Evolutionary conservation across 2,113 vertebrate genomes (phyloP).

Genomic region (Acanthisitta chloris): DNA sequence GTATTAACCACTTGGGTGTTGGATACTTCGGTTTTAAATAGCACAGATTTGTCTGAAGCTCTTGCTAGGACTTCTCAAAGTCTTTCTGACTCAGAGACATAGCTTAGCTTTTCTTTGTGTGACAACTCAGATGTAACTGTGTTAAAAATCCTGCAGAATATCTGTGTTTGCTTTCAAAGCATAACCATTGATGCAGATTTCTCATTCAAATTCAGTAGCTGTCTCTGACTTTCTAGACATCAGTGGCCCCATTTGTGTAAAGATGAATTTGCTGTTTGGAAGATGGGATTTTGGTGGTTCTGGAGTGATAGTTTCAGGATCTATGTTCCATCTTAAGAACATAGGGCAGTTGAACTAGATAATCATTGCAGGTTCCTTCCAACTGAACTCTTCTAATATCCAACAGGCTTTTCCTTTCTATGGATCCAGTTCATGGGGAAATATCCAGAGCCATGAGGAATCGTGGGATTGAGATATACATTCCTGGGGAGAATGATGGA

Average conservation of each 20-base stretch:
- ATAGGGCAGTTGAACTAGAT: not conserved
- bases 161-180: not conserved
- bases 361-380: not conserved
- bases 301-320: not conserved
- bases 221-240: not conserved
- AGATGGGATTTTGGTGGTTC: not conserved
- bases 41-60: not conserved
- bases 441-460: conserved; percentile 98
- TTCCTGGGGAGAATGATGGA: conserved; percentile 84
- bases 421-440: conserved; percentile 95
- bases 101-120: not conserved
- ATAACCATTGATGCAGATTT: not conserved
- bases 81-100: not conserved
- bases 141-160: not conserved
- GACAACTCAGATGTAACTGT: not conserved
- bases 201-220: not conserved
- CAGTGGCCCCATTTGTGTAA: not conserved
- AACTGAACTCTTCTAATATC: not conserved
- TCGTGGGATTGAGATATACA: conserved; percentile 91
- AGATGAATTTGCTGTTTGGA: not conserved
- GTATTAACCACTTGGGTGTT: not conserved
- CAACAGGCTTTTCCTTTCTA: conserved; percentile 90
- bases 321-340: not conserved
- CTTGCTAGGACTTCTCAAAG: not conserved
- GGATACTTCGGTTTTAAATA: not conserved